A percentile compares a stretch with the other conserved stretches of the same genome.
These are phyloP conservation scores for Trachelus tabidus DNA, from an alignment of 2,888 invertebrate genomes.

Conservation along the genomic window DNA sequence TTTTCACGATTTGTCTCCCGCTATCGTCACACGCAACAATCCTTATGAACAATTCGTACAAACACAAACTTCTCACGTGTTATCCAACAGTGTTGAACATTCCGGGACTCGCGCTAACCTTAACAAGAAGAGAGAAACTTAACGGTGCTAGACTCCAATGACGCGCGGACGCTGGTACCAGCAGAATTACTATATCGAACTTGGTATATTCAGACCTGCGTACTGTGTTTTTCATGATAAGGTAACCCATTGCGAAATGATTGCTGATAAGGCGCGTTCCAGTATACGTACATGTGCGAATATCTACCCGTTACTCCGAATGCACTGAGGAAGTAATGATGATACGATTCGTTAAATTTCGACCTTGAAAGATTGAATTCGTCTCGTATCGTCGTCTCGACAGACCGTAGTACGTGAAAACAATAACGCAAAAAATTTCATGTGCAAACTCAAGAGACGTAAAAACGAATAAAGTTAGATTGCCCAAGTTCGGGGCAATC, in stretches of 20 bases:
- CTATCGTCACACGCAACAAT: constrained; percentile 1
- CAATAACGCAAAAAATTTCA: not conserved
- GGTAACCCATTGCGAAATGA: constrained; percentile 12
- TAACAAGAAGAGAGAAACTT: not conserved
- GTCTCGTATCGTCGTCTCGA: not conserved
- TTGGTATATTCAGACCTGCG: not conserved
- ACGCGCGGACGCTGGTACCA: constrained; percentile 25
- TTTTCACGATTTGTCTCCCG: not conserved
- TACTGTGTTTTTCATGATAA: not conserved
- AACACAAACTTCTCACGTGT: not conserved
- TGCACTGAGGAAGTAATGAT: not conserved
- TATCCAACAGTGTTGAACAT: not conserved
- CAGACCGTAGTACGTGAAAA: not conserved
- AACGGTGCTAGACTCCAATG: constrained; percentile 13
- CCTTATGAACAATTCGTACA: not conserved
- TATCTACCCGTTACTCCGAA: not conserved
- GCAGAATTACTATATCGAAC: constrained; percentile 17
- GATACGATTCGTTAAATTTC: not conserved
- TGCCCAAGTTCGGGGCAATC: not conserved
- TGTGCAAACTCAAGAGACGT: not conserved
- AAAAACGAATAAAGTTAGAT: not conserved
- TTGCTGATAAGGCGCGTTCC: constrained; percentile 5
- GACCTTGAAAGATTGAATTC: no score
- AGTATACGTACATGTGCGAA: not conserved
- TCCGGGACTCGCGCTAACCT: not conserved